Percentiles rank a stretch among this genome's conserved stretches.
Evolutionary conservation across 2,797 vertebrate genomes (phyloP).

Genomic region (Manis javanica): DNA sequence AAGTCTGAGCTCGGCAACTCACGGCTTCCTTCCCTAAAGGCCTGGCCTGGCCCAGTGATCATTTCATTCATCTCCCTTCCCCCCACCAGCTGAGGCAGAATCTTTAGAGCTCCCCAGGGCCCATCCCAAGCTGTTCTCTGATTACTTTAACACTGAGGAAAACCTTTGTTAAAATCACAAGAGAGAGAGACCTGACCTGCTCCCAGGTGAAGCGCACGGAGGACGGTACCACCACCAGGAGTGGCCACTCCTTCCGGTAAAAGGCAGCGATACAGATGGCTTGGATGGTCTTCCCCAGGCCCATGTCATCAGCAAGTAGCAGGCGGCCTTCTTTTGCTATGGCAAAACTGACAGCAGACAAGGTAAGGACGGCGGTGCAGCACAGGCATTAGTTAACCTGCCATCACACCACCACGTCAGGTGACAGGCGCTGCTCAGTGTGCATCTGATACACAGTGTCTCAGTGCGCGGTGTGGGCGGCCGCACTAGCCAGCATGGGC

Average conservation of each 20-base stretch:
- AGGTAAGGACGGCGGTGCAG: not conserved
- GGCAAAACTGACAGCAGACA: constrained; percentile 90
- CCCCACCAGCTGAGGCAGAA: not conserved
- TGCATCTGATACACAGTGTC: too few relatives aligned
- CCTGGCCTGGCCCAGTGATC: not conserved
- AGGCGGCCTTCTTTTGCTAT: constrained; percentile 94
- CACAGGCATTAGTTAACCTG: fast-evolving
- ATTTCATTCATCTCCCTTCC: not conserved
- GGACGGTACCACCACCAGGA: constrained; percentile 95
- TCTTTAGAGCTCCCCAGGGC: not conserved
- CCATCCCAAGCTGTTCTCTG: not conserved
- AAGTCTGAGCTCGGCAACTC: not conserved
- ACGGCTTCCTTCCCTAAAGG: not conserved
- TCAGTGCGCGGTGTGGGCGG: too few relatives aligned
- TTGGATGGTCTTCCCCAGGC: constrained; percentile 97
- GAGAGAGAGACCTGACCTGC: constrained; percentile 88
- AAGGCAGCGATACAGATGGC: constrained; percentile 98
- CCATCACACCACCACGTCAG: fast-evolving
- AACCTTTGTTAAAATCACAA: not conserved
- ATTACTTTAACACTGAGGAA: not conserved
- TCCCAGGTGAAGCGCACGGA: constrained; percentile 98
- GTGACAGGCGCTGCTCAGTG: fast-evolving
- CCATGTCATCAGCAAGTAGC: constrained; percentile 99
- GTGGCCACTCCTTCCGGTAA: constrained; percentile 96
- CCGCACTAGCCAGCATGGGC: fast-evolving